Evolutionary conservation across 23 tunicate species (phyloP), one percentile per base, ranked within the genome.

Genomic region (Trididemnum miniatum): DNA sequence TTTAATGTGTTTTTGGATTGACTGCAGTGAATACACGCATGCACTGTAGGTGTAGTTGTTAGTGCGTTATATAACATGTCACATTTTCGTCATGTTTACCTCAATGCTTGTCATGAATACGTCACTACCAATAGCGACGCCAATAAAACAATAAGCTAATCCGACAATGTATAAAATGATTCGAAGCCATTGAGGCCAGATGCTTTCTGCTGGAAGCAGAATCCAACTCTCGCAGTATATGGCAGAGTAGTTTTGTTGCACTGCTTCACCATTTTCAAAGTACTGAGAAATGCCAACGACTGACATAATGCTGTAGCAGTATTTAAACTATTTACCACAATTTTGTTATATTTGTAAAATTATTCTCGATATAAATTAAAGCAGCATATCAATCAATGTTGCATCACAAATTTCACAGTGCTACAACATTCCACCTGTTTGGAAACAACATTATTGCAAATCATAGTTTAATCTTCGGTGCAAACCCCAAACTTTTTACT

Each of bases 21-120:
- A n/a, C n/a, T n/a, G n/a, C n/a, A n/a, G n/a, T n/a, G n/a, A n/a
- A n/a, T n/a, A n/a, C n/a, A n/a, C n/a, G n/a, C n/a, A n/a, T n/a
- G n/a, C n/a, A n/a, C n/a, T n/a, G n/a, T n/a, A n/a, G n/a, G n/a
- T n/a, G n/a, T n/a, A n/a, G n/a, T n/a, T n/a, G n/a, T n/a, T n/a
- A n/a, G n/a, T n/a, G n/a, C n/a, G n/a, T n/a, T n/a, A n/a, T n/a
- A n/a, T n/a, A n/a, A n/a, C n/a, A n/a, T n/a, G n/a, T n/a, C n/a
- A n/a, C n/a, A n/a, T n/a, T n/a, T n/a, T n/a, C n/a, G n/a, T n/a
- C n/a, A 7, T 44, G 9, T 15, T 77, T 39, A 88, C 93, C 84
- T 88, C 93, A 24, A 88, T 88, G 40, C 93, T 88, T 20, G 87
- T 88, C 93, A 88, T 88, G 34, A 88, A 88, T 5, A 83, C 93